Base-by-base conservation (phyloP, 2,113 vertebrate genomes). In the Istiophorus platypterus region DNA sequence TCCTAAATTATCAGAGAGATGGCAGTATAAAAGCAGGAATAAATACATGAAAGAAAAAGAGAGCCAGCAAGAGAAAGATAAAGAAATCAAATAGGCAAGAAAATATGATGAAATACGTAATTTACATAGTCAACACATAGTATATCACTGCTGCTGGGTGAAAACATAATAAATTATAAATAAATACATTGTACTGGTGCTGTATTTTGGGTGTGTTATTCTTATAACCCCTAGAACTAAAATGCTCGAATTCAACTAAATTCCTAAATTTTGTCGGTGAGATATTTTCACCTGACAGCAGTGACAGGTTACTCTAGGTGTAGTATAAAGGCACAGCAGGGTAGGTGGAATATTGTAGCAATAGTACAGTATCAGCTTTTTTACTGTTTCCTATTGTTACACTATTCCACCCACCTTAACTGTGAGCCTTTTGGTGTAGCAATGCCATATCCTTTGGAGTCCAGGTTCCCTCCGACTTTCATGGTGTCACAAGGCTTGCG, bases 351-450 rank as follows among this genome's bases (percentile, higher is more conserved):
- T 98, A 99, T 96, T 96, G 98, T 97, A 99, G 98, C 98, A 99
- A 98, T 96, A 97, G 96, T 94, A 95, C 94, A 95, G 95, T 88
- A 88, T 72, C 86, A 85, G 91, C 72, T 15, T 51, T 14, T 81
- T 65, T 78, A 90, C 92, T 91, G 92, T 84, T 95, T 78, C 76
- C 91, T 96, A 97, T 98, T 98, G 98, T 99, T 97, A 98, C 98
- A 97, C 96, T 99, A 99, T 96, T 97, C 98, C 98, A 99, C 98
- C 98, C 96, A 99, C 98, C 98, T 99, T 99, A 99, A 98, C 98
- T 97, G 97, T 95, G 98, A 99, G 95, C 97, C 97, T 96, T 99
- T 99, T 89, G 98, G 98, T 80, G 98, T 99, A 49, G 98, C 98
- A 93, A 99, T 97, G 86, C 98, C 98, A 75, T 99, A 99, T 95